A percentile compares a stretch with the other conserved stretches of the same genome.
These are phyloP conservation scores for Bettongia penicillata DNA, from an alignment of 2,113 vertebrate genomes.

Conservation along the genomic window DNA sequence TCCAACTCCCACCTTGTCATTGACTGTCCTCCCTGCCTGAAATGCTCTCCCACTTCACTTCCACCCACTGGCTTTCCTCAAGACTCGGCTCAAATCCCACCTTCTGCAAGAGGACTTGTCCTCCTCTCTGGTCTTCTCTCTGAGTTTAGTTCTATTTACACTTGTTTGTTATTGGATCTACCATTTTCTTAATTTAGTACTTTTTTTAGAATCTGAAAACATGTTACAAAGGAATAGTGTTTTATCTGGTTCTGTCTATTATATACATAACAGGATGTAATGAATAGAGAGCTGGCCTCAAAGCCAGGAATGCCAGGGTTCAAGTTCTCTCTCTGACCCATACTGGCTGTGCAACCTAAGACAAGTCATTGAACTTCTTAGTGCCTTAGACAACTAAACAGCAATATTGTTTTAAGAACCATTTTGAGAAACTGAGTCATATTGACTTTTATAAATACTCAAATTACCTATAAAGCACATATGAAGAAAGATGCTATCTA, in stretches of 20 bases:
- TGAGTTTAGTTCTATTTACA: constrained; percentile 33
- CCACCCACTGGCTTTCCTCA: neutral
- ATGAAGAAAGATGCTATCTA: no score
- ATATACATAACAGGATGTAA: neutral
- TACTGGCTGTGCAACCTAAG: neutral
- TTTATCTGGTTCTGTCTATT: constrained; percentile 65
- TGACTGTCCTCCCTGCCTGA: neutral
- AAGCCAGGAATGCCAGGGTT: neutral
- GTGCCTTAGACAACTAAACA: neutral
- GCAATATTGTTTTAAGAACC: no score
- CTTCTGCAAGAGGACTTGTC: neutral
- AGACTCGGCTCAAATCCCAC: neutral
- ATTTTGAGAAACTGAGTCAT: no score
- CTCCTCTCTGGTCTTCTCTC: neutral
- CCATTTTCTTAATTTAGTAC: neutral
- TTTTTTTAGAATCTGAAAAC: constrained; percentile 22
- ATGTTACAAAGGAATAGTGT: constrained; percentile 51
- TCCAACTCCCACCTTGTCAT: neutral
- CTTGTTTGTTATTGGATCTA: neutral
- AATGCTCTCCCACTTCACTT: neutral
- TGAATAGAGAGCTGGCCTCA: neutral
- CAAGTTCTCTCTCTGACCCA: neutral
- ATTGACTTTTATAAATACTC: no score
- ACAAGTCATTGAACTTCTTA: neutral
- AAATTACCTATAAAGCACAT: no score